phyloP scores from a whole-genome alignment of 2,797 vertebrate species.

The Spea hammondii region DNA sequence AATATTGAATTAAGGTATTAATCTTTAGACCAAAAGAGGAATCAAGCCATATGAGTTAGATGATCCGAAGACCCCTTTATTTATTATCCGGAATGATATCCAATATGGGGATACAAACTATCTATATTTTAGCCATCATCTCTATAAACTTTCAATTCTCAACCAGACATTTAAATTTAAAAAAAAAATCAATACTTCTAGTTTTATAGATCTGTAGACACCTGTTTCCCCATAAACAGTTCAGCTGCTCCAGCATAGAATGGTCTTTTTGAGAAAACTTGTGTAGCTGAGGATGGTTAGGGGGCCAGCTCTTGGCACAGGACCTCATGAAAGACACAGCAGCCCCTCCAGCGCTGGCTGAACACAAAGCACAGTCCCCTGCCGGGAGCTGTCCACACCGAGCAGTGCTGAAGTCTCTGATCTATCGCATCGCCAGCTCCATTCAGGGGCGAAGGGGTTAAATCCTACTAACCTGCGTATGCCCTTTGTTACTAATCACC shows the following conservation, averaged over 20 bases:
- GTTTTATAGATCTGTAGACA: conserved; percentile 1
- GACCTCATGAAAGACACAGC: not conserved
- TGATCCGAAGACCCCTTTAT: too few relatives aligned
- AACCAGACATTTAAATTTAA: not conserved
- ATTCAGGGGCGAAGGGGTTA: too few relatives aligned
- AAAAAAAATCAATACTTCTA: conserved; percentile 2
- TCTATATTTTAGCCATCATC: not conserved
- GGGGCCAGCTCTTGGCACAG: conserved; percentile 13
- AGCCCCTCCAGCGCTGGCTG: not conserved
- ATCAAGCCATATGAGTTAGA: too few relatives aligned
- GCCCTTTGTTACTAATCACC: conserved; percentile 3
- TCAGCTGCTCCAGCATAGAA: conserved; percentile 6
- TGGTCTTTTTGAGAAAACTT: conserved; percentile 3
- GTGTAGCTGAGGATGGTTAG: not conserved
- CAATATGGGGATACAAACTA: too few relatives aligned
- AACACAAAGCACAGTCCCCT: not conserved
- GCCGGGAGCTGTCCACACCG: conserved; percentile 31
- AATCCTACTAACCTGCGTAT: not conserved
- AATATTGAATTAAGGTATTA: too few relatives aligned
- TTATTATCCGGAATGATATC: too few relatives aligned
- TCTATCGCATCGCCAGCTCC: not conserved
- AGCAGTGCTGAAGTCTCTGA: conserved; percentile 20
- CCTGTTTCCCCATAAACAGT: conserved; percentile 20
- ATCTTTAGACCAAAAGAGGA: too few relatives aligned
- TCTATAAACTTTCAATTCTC: conserved; percentile 32